Percentiles rank a stretch among this genome's conserved stretches.
Evolutionary conservation across 2,797 vertebrate species (phyloP).

Genomic region (Pteropus rufus): DNA sequence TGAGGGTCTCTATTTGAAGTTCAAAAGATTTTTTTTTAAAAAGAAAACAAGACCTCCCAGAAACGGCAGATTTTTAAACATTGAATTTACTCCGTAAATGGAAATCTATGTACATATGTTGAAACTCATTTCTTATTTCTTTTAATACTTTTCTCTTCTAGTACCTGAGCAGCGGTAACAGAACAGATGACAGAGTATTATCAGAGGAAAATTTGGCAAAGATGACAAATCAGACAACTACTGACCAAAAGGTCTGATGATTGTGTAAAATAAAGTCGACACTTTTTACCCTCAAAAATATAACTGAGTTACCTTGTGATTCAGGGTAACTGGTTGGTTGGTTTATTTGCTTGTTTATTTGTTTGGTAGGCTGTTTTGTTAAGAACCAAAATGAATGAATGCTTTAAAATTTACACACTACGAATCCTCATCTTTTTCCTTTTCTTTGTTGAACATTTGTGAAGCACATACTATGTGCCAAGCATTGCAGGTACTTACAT

Average conservation of each 20-base stretch:
- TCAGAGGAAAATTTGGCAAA: background rate
- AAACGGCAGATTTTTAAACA: background rate
- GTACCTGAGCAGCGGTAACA: background rate
- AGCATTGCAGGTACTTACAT: background rate
- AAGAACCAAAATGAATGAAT: background rate
- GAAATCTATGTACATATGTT: background rate
- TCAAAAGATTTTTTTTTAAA: background rate
- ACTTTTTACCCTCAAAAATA: background rate
- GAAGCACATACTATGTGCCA: background rate
- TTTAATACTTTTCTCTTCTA: background rate
- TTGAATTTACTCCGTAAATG: background rate
- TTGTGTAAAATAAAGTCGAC: background rate
- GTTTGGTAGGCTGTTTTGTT: background rate
- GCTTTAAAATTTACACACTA: background rate
- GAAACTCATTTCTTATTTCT: background rate
- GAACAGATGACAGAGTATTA: background rate
- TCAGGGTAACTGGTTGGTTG: background rate
- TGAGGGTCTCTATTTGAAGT: background rate
- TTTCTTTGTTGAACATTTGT: background rate
- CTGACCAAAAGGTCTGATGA: background rate
- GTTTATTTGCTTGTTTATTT: no score
- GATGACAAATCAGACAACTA: background rate
- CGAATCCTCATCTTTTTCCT: background rate
- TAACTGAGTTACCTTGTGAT: background rate
- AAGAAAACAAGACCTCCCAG: slow-evolving; percentile 30